Evolutionary conservation across 2,113 vertebrate species (phyloP).

Genomic region (human (Homo sapiens)): GRCh38 chr5:87918501-87919000

Average conservation of each 20-base stretch:
- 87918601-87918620: neutral
- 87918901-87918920: neutral
- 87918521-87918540: neutral
- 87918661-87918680: neutral
- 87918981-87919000: neutral
- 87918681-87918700: neutral
- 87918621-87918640: neutral
- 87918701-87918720: neutral
- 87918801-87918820: neutral
- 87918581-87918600: neutral
- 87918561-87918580: neutral
- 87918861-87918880: neutral
- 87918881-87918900: neutral
- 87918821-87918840: neutral
- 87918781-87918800: neutral
- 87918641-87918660: neutral
- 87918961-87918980: neutral
- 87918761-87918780: neutral
- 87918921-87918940: neutral
- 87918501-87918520: neutral
- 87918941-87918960: neutral
- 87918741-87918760: neutral
- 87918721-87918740: neutral
- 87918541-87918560: neutral
- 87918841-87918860: neutral